Base-by-base conservation (phyloP, 2,888 invertebrate species). In the Lasioglossum villosulum region DNA sequence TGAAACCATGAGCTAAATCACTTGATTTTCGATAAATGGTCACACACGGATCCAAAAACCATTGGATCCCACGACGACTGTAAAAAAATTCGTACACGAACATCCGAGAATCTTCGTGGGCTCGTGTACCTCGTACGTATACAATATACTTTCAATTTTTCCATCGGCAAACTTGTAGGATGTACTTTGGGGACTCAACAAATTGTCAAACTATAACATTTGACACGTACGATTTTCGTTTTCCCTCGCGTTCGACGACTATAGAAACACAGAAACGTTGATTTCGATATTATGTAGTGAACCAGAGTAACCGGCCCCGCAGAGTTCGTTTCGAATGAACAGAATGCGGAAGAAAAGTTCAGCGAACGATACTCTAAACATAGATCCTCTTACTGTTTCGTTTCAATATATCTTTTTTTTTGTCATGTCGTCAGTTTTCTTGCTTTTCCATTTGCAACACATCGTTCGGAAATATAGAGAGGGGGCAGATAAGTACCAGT, bases 121-220 rank as follows among this genome's bases (percentile, higher is more conserved):
- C 23, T 14, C 68, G 39, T 68, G 66, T 78, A 78, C 75, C 37
- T n/a, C n/a, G 45, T 75, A 71, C 73, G 79, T 79, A 85, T 85
- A 84, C 83, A 37, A 59, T 81, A 81, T 80, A 83, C 84, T 83
- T 76, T 86, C 78, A 72, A 74, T 82, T 80, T 68, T 84, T 79
- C 82, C 78, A 83, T 75, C 84, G 48, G 79, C 48, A 23, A 81
- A 83, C 82, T 56, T 72, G 76, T 76, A 73, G 83, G 71, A 77
- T 75, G 19, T 71, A 66, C 77, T 23, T 56, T 73, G 56, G 78
- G 80, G 34, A 77, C 34, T 76, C 37, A 80, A 84, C 75, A 84
- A 71, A 82, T 81, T 34, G 84, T 88, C 78, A 80, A 83, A 80
- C 56, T 81, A 83, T 27, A 83, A 79, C 82, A 83, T 90, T 90